Percentiles rank a stretch among this genome's conserved stretches.
These are phyloP conservation scores for Popillia japonica DNA, from an alignment of 1,140 invertebrate genomes.

Conservation along the genomic window DNA sequence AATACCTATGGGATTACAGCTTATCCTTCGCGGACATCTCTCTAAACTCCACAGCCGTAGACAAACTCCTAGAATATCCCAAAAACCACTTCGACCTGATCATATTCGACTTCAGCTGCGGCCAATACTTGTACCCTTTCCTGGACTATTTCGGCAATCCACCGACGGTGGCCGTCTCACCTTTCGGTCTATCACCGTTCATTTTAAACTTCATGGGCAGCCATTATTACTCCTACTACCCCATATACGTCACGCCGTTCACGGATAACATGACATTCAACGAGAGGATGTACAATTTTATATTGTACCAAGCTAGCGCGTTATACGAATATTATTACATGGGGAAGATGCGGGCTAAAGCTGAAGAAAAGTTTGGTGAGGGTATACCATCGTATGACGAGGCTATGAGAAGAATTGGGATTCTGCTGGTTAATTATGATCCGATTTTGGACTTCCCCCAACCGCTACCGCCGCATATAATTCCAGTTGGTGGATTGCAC, in stretches of 20 bases:
- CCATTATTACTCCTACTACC: background rate
- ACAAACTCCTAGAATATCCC: background rate
- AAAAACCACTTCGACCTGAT: constrained; percentile 20
- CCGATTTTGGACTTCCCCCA: constrained; percentile 42
- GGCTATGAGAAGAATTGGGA: constrained; percentile 41
- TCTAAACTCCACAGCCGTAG: background rate
- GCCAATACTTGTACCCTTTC: background rate
- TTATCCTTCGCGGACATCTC: background rate
- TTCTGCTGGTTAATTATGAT: constrained; percentile 45
- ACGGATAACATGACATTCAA: background rate
- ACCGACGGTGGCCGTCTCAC: background rate
- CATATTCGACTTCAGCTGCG: background rate
- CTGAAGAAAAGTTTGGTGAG: background rate
- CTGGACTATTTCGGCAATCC: background rate
- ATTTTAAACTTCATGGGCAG: background rate
- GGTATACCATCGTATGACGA: constrained; percentile 5
- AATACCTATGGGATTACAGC: background rate
- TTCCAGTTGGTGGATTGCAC: constrained; percentile 48
- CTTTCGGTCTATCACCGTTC: background rate
- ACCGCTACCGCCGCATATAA: constrained; percentile 46
- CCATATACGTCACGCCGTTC: background rate
- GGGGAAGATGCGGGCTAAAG: background rate
- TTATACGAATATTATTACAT: background rate
- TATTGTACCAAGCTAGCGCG: background rate
- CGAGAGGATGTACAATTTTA: background rate